phyloP scores from a whole-genome alignment of 2,797 vertebrate genomes.

The Chelon auratus region DNA sequence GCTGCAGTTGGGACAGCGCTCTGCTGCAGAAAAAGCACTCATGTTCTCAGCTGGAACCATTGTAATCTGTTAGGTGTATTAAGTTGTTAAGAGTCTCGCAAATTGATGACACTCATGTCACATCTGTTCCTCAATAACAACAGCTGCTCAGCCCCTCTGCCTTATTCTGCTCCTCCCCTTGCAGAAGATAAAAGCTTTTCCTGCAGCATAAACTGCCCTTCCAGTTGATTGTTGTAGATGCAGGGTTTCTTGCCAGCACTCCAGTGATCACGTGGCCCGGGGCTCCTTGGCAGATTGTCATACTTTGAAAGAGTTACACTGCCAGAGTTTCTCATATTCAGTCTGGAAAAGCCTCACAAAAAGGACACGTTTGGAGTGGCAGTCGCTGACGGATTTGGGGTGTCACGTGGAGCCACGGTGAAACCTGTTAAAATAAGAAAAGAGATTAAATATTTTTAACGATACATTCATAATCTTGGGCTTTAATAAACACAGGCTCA shows the following conservation, averaged over 20 bases:
- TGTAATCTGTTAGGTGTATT: conserved; percentile 4
- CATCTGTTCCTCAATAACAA: conserved; percentile 34
- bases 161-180: conserved; percentile 19
- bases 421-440: conserved; percentile 61
- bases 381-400: conserved; percentile 29
- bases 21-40: conserved; percentile 46
- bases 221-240: conserved; percentile 46
- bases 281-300: conserved; percentile 45
- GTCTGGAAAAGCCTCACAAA: conserved; percentile 32
- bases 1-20: conserved; percentile 80
- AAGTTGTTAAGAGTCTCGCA: conserved; percentile 10
- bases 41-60: conserved; percentile 74
- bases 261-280: conserved; percentile 36
- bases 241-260: conserved; percentile 40
- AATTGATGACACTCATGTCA: conserved; percentile 18
- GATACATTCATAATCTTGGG: conserved; percentile 10
- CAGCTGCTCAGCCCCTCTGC: conserved; percentile 6
- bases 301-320: conserved; percentile 18
- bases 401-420: conserved; percentile 23
- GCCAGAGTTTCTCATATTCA: conserved; percentile 32
- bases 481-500: conserved; percentile 33
- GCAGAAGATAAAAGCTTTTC: conserved; percentile 24
- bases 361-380: conserved; percentile 19
- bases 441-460: conserved; percentile 31
- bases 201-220: conserved; percentile 39